Evolutionary conservation across 2,888 invertebrate genomes (phyloP), one percentile per base, ranked within the genome.

Genomic region (Cheiracanthium punctorium): DNA sequence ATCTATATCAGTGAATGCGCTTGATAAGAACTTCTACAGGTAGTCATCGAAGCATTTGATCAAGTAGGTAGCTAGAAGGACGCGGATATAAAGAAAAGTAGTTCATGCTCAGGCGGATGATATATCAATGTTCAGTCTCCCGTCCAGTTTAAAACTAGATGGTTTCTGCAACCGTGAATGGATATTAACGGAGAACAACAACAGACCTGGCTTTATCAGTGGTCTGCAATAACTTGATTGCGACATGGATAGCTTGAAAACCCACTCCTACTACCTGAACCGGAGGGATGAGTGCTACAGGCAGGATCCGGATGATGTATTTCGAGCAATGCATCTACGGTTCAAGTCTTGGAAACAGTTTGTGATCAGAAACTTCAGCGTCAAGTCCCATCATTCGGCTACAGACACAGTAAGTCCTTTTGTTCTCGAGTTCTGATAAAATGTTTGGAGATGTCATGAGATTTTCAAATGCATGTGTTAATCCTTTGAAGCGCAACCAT

Each of bases 271-370:
- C 30, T 85, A 73, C n/a, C 12, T 58, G 17, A 58, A 58, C 58
- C 41, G 75, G 43, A 33, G 71, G 32, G 84, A 85, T 10, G 84
- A 85, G 48, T 74, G 74, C 14, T 85, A 85, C 64, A 69, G 73
- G 69, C 72, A 85, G 32, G 84, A 85, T 58, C 84, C 73, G 43
- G 80, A 87, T 41, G 80, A 84, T 30, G 85, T 88, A 30, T 77
- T 85, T 20, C 73, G 85, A 10, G 81, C 64, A 8, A 81, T 88
- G 24, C 73, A 84, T 33, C 74, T 67, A 7, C 37, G 85, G 2
- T 69, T 88, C 17, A 81, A 72, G 32, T 41, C 52, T 29, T 88
- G 88, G 88, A 79, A 81, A n/a, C 77, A 88, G 41, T 81, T 82
- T 43, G 88, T 88, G n/a, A 37, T 86, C 20, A 58, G 80, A n/a